Percentiles rank a stretch among this genome's conserved stretches.
These are phyloP conservation scores for Platerodrilus igneus DNA, from an alignment of 2,888 invertebrate species.

Conservation along the genomic window DNA sequence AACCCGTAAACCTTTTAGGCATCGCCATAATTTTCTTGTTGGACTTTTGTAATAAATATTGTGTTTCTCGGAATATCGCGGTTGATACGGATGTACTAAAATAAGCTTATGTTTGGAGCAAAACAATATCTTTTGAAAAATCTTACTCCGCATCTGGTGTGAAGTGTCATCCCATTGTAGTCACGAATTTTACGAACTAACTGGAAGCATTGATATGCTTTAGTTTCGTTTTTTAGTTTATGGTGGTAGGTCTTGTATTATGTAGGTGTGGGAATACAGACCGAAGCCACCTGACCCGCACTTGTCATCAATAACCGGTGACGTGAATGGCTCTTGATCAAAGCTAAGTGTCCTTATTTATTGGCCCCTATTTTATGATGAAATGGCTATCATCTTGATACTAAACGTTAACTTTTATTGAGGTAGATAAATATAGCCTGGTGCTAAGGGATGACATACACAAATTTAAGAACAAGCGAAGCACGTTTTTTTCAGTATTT, in stretches of 20 bases:
- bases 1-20: conserved; percentile 15
- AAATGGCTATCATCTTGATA: conserved; percentile 5
- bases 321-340: conserved; percentile 43
- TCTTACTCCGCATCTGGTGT: conserved; percentile 16
- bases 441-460: too few relatives aligned
- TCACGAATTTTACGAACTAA: conserved; percentile 15
- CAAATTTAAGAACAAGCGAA: too few relatives aligned
- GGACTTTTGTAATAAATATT: conserved; percentile 10
- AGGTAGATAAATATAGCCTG: too few relatives aligned
- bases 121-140: conserved; percentile 16
- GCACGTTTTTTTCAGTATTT: too few relatives aligned
- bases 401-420: too few relatives aligned
- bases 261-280: conserved; percentile 42
- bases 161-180: conserved; percentile 13
- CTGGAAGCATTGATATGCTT: conserved; percentile 20
- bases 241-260: too few relatives aligned
- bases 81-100: conserved; percentile 11
- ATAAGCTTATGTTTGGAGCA: conserved; percentile 11
- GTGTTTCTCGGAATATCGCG: conserved; percentile 6
- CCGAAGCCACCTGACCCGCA: conserved; percentile 39
- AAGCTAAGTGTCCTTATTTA: conserved; percentile 29
- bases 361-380: conserved; percentile 15
- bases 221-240: too few relatives aligned
- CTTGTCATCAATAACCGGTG: conserved; percentile 47
- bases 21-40: conserved; percentile 15